These are phyloP conservation scores for Rhizoglyphus robini DNA, from an alignment of 1,140 invertebrate species.

Conservation along the genomic window DNA sequence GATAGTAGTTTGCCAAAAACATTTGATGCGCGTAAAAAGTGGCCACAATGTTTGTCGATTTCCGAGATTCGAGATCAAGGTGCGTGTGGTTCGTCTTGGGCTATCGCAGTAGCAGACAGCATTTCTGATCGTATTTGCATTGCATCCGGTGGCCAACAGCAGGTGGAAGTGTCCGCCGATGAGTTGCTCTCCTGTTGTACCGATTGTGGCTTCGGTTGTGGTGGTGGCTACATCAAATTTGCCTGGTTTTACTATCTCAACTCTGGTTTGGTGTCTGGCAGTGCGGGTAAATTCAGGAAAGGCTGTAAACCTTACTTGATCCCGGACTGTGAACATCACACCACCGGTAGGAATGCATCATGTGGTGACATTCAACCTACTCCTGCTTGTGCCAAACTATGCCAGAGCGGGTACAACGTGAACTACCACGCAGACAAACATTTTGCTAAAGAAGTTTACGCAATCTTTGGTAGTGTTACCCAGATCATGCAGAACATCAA, in stretches of 20 bases:
- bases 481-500: slow-evolving; percentile 69
- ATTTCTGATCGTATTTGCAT: slow-evolving; percentile 84
- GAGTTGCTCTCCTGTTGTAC: slow-evolving; percentile 72
- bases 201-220: slow-evolving; percentile 56
- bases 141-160: slow-evolving; percentile 48
- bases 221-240: slow-evolving; percentile 56
- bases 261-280: slow-evolving; percentile 66
- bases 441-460: slow-evolving; percentile 56
- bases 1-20: slow-evolving; percentile 46
- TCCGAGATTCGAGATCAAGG: slow-evolving; percentile 61
- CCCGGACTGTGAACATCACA: slow-evolving; percentile 9
- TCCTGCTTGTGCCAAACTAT: slow-evolving; percentile 37
- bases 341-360: slow-evolving; percentile 30
- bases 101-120: slow-evolving; percentile 78
- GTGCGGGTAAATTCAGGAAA: slow-evolving; percentile 51
- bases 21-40: slow-evolving; percentile 63
- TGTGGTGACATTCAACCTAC: slow-evolving; percentile 33
- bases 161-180: slow-evolving; percentile 68
- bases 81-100: slow-evolving; percentile 47
- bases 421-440: slow-evolving; percentile 44
- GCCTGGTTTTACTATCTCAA: slow-evolving; percentile 74
- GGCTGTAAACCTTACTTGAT: slow-evolving; percentile 40
- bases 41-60: slow-evolving; percentile 63
- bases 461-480: slow-evolving; percentile 42
- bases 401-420: slow-evolving; percentile 33